Evolutionary conservation across 2,888 invertebrate species (phyloP).

Genomic region (Dichetophora obliterata): DNA sequence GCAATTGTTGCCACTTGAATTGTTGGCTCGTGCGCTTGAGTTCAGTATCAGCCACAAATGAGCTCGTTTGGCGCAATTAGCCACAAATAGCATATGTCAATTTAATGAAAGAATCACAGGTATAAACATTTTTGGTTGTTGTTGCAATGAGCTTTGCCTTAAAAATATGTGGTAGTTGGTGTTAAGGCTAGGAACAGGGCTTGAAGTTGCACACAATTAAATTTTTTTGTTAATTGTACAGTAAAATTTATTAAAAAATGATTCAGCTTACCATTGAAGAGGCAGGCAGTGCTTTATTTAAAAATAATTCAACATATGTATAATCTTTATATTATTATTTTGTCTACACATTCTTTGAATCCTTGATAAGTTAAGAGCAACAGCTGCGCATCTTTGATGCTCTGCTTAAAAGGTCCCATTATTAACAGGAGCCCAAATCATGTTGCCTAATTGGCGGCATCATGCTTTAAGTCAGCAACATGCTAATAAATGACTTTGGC

Average conservation of each 20-base stretch:
- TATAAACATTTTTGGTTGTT: neutral
- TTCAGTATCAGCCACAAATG: conserved; percentile 11
- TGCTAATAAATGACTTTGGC: conserved; percentile 31
- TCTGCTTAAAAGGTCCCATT: conserved; percentile 38
- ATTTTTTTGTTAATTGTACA: neutral
- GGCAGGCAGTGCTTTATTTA: too few relatives aligned
- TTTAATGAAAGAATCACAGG: conserved; percentile 58
- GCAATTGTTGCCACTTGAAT: neutral
- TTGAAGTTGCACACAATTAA: neutral
- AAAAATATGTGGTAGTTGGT: too few relatives aligned
- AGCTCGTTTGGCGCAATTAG: conserved; percentile 69
- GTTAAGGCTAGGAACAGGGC: too few relatives aligned
- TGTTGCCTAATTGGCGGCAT: conserved; percentile 51
- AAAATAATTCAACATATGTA: neutral
- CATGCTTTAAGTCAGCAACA: conserved; percentile 46
- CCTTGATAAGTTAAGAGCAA: neutral
- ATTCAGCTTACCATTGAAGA: too few relatives aligned
- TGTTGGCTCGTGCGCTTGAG: neutral
- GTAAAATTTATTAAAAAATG: too few relatives aligned
- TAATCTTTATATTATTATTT: neutral
- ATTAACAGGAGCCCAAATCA: conserved; percentile 29
- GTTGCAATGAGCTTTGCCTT: too few relatives aligned
- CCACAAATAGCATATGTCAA: conserved; percentile 69
- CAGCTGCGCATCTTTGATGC: neutral
- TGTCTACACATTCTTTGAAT: neutral